These are phyloP conservation scores for Parotocinclus haroldoi DNA, from an alignment of 2,797 vertebrate genomes.

Conservation along the genomic window DNA sequence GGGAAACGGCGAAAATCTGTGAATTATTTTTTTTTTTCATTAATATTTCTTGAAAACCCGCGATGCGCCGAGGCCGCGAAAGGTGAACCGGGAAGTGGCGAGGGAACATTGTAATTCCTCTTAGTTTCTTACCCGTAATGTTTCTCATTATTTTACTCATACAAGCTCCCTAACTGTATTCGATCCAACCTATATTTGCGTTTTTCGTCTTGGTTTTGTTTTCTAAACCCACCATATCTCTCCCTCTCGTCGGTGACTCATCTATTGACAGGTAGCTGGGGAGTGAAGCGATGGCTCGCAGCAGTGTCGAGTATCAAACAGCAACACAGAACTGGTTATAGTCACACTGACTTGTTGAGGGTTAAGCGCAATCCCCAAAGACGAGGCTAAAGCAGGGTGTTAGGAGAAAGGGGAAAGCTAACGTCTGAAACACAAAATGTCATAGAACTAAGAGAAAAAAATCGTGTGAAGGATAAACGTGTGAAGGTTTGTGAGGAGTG, in stretches of 20 bases:
- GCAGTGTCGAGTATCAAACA: constrained; percentile 11
- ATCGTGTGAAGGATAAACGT: background rate
- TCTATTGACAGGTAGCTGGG: constrained; percentile 45
- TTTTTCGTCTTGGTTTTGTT: constrained; percentile 2
- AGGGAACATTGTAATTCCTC: too few relatives aligned
- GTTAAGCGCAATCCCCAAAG: constrained; percentile 15
- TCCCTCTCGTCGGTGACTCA: constrained; percentile 45
- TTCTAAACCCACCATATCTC: constrained; percentile 12
- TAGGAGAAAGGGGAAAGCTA: background rate
- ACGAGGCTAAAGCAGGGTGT: background rate
- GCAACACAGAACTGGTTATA: constrained; percentile 5
- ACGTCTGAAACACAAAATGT: constrained; percentile 6
- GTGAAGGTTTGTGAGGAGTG: too few relatives aligned
- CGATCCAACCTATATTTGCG: constrained; percentile 15
- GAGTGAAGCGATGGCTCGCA: constrained; percentile 32
- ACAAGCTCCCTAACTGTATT: too few relatives aligned
- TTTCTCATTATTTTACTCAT: too few relatives aligned
- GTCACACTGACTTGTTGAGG: constrained; percentile 20
- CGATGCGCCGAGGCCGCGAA: too few relatives aligned
- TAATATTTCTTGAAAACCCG: too few relatives aligned
- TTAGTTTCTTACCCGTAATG: too few relatives aligned
- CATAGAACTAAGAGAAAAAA: constrained; percentile 12
- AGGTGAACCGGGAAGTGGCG: too few relatives aligned
- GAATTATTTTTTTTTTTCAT: too few relatives aligned
- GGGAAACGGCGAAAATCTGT: too few relatives aligned